Evolutionary conservation across 2,888 invertebrate genomes (phyloP), one percentile per base, ranked within the genome.

Genomic region (Asteroscopus sphinx): DNA sequence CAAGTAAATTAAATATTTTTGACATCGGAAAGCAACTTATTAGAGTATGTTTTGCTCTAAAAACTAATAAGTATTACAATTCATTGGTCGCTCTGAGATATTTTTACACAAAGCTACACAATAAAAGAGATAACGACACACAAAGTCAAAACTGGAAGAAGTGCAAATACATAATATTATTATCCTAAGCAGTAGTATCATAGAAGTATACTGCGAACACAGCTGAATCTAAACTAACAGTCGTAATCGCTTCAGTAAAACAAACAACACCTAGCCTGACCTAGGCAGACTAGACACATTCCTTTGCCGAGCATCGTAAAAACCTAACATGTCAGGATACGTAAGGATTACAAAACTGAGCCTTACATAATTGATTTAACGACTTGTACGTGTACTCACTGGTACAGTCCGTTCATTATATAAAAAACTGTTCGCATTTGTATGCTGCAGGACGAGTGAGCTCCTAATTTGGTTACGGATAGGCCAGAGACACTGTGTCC

Each of bases 381-480:
- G 60, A 68, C 52, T 46, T 41, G 51, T 30, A 62, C 70, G 73
- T 71, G 75, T 44, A 45, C 58, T 68, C 64, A 55, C 57, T 51
- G 17, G 13, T 48, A 17, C 35, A 58, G 62, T 71, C 55, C 42
- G 49, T 49, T 60, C 49, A 67, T 79, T 79, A 82, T 73, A 76
- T 79, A 79, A 81, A n/a, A 79, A 76, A 70, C 13, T 9, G 17
- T n/a, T 36, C 51, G 39, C 72, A 74, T 88, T 83, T 73, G 80
- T 84, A 87, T 83, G 77, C 85, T 45, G 55, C 21, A 64, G 65
- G 65, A 77, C 77, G 73, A 76, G 56, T 70, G 61, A 68, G 76
- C 61, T 73, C 85, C 88, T 79, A 83, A 86, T 85, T 87, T 80
- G 85, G 86, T 59, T 56, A 61, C 66, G 57, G 65, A 75, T 73